Evolutionary conservation across 2,113 vertebrate species (phyloP).

Genomic region (Balaenoptera acutorostrata): DNA sequence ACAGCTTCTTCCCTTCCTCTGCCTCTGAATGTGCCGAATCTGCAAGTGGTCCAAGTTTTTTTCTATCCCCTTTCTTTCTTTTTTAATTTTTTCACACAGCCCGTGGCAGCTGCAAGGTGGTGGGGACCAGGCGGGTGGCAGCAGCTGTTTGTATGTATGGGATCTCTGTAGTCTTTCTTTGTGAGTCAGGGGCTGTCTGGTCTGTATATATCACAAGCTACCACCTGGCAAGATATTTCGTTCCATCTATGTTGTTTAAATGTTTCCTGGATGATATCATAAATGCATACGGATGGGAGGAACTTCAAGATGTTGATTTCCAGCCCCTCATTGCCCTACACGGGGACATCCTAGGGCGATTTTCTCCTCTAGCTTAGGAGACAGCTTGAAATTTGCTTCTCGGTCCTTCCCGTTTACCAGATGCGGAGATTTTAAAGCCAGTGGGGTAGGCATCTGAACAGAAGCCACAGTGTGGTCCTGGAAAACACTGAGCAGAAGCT

Average conservation of each 20-base stretch:
- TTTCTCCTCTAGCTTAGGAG: neutral
- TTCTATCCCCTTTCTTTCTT: slow-evolving; percentile 15
- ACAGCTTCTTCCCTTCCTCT: slow-evolving; percentile 7
- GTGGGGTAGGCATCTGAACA: no score
- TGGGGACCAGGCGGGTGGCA: neutral
- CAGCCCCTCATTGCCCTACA: neutral
- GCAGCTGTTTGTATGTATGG: slow-evolving; percentile 65
- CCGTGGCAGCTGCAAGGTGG: slow-evolving; percentile 63
- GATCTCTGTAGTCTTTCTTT: slow-evolving; percentile 51
- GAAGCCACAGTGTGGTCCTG: neutral
- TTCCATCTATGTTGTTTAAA: slow-evolving; percentile 52
- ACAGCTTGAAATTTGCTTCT: neutral
- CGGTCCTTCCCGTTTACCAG: neutral
- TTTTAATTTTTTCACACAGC: slow-evolving; percentile 8
- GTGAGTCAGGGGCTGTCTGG: slow-evolving; percentile 46
- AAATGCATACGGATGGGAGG: neutral
- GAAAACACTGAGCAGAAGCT: neutral
- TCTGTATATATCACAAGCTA: slow-evolving; percentile 28
- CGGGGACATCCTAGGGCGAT: neutral
- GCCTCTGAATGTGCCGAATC: slow-evolving; percentile 34
- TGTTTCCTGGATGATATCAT: slow-evolving; percentile 57
- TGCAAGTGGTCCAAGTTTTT: slow-evolving; percentile 50
- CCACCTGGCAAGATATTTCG: slow-evolving; percentile 67
- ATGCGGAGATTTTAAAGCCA: neutral
- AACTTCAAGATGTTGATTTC: neutral